Percentiles rank a stretch among this genome's conserved stretches.
phyloP scores from a whole-genome alignment of 2,888 invertebrate species.

The Gnatocerus cornutus region DNA sequence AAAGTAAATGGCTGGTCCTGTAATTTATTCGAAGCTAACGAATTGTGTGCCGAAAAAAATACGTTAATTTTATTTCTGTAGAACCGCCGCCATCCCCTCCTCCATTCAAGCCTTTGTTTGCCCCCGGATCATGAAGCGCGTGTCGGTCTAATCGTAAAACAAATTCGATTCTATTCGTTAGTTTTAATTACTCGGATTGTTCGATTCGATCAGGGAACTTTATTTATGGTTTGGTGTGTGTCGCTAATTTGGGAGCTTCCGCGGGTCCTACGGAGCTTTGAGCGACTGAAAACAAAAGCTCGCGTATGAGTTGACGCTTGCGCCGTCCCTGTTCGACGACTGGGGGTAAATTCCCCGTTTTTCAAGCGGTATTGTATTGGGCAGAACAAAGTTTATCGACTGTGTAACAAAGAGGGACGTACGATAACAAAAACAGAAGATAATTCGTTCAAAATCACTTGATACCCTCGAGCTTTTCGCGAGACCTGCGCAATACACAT shows the following conservation, averaged over 20 bases:
- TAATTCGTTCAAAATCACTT: conserved; percentile 52
- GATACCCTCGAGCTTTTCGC: conserved; percentile 38
- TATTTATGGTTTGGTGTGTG: conserved; percentile 29
- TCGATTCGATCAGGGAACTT: not conserved
- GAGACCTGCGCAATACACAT: conserved; percentile 45
- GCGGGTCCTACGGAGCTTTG: conserved; percentile 34
- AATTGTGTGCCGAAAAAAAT: conserved; percentile 47
- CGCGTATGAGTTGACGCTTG: conserved; percentile 35
- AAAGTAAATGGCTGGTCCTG: conserved; percentile 42
- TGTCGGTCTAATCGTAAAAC: conserved; percentile 27
- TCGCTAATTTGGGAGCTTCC: conserved; percentile 35
- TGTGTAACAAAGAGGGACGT: conserved; percentile 54
- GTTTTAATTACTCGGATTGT: conserved; percentile 40
- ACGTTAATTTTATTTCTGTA: conserved; percentile 44
- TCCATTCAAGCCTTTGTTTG: conserved; percentile 33
- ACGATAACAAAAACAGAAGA: conserved; percentile 52
- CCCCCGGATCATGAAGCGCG: conserved; percentile 7
- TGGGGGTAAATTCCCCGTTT: conserved; percentile 50
- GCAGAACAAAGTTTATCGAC: conserved; percentile 56
- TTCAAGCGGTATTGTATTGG: conserved; percentile 52
- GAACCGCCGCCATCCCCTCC: not conserved
- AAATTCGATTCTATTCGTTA: conserved; percentile 39
- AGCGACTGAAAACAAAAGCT: conserved; percentile 49
- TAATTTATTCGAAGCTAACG: conserved; percentile 50
- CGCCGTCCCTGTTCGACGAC: conserved; percentile 27